A percentile compares a stretch with the other conserved stretches of the same genome.
Conservation (phyloP, 2,113 vertebrate genomes). For the Engystomops pustulosus region DNA sequence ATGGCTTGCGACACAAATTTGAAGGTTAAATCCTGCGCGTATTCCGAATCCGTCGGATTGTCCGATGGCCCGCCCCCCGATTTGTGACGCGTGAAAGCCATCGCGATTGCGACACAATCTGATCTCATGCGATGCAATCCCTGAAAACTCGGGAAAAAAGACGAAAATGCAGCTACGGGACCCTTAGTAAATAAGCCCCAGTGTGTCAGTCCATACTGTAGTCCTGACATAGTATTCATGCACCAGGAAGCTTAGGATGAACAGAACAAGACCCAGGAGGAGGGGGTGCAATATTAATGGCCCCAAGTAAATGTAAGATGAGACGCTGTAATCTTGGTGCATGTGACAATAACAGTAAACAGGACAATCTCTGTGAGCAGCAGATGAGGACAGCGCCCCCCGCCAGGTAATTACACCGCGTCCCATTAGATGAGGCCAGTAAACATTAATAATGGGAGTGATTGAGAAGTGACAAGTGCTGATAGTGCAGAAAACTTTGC, state of each 20-base stretch:
- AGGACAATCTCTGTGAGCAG: neutral
- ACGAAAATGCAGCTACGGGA: too few relatives aligned
- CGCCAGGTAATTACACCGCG: neutral
- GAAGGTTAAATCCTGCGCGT: too few relatives aligned
- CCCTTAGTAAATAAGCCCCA: too few relatives aligned
- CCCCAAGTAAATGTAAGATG: neutral
- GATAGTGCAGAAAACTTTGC: conserved; percentile 58
- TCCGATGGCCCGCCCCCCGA: too few relatives aligned
- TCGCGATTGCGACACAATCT: too few relatives aligned
- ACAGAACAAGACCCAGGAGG: too few relatives aligned
- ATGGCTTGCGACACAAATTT: too few relatives aligned
- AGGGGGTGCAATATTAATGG: neutral
- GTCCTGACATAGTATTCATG: neutral
- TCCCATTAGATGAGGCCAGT: conserved; percentile 27
- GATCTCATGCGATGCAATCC: too few relatives aligned
- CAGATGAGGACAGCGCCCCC: conserved; percentile 5
- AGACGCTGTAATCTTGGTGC: neutral
- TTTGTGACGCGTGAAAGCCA: too few relatives aligned
- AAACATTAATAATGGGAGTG: conserved; percentile 56
- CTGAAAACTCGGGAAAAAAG: too few relatives aligned
- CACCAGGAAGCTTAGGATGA: too few relatives aligned
- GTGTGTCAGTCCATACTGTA: neutral
- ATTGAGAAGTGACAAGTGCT: conserved; percentile 43
- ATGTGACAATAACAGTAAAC: neutral
- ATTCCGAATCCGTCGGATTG: too few relatives aligned